A percentile compares a stretch with the other conserved stretches of the same genome.
Conservation (phyloP, 2,888 invertebrate species). For the Myathropa florea region DNA sequence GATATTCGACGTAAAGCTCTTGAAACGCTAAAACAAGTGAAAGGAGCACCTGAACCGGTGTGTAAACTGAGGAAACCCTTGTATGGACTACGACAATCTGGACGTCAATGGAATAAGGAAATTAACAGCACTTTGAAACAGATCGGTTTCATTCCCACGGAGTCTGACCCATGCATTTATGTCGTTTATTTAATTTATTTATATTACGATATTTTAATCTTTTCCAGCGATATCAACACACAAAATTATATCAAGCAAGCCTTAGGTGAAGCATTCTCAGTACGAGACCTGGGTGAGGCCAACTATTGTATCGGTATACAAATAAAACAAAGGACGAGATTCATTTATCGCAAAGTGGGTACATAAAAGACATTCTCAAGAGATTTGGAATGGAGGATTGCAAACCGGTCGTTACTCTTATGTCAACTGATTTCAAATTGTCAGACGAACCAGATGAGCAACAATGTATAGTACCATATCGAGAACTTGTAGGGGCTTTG, state of each 20-base stretch:
- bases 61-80: conserved; percentile 67
- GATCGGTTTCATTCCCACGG: conserved; percentile 52
- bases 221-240: too few species aligned
- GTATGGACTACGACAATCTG: conserved; percentile 70
- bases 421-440: not conserved
- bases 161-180: conserved; percentile 66
- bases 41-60: conserved; percentile 44
- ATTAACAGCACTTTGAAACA: conserved; percentile 65
- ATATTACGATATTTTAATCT: too few species aligned
- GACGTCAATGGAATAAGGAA: conserved; percentile 68
- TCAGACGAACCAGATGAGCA: not conserved
- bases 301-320: not conserved
- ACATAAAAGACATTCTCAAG: not conserved
- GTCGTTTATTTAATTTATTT: not conserved
- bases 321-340: not conserved
- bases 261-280: not conserved
- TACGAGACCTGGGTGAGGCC: not conserved
- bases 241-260: not conserved
- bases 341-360: not conserved
- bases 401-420: not conserved
- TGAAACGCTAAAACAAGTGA: conserved; percentile 7
- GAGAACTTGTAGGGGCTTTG: not conserved
- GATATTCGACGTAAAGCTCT: conserved; percentile 2
- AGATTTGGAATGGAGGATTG: not conserved
- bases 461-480: not conserved